Conservation (phyloP, 2,113 vertebrate species). For the Clupea harengus region DNA sequence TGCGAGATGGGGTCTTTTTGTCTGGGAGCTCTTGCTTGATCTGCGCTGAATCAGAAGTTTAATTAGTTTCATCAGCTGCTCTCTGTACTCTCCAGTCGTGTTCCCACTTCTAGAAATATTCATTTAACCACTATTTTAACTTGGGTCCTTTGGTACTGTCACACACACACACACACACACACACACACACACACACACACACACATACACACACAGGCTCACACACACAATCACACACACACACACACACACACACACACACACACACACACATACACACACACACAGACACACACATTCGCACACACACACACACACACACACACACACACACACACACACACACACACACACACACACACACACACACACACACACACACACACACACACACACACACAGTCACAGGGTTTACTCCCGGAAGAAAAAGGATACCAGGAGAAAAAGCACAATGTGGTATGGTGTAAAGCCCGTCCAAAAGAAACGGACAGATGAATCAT, state of each 20-base stretch:
- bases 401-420: background rate
- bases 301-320: conserved; percentile 1
- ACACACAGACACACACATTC: background rate
- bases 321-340: background rate
- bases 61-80: background rate
- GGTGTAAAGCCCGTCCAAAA: background rate
- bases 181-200: background rate
- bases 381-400: background rate
- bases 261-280: background rate
- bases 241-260: conserved; percentile 1
- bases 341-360: background rate
- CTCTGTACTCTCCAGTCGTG: background rate
- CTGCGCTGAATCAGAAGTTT: background rate
- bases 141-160: background rate
- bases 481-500: background rate
- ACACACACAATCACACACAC: background rate
- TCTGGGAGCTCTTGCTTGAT: background rate
- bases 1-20: background rate
- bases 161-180: background rate
- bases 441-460: background rate
- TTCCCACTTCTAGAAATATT: background rate
- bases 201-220: background rate
- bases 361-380: background rate
- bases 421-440: background rate
- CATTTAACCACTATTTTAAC: background rate